Evolutionary conservation across 2,113 vertebrate genomes (phyloP).

Genomic region (Bombycilla garrulus): DNA sequence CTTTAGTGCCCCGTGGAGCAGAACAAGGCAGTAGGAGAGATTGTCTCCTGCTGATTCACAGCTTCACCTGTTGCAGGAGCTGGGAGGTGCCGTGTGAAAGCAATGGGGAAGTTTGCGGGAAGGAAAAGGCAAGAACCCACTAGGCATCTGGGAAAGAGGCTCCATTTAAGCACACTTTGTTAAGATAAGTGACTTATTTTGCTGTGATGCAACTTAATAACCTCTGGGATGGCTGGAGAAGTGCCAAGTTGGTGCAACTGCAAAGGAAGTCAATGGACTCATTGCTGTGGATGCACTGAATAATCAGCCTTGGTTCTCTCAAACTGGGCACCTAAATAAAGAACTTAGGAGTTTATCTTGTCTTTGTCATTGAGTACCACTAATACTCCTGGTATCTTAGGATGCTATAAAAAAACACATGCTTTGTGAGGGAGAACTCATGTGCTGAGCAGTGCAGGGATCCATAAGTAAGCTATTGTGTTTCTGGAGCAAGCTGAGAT

Average conservation of each 20-base stretch:
- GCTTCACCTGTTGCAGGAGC: background rate
- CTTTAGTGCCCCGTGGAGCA: background rate
- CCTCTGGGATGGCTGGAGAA: background rate
- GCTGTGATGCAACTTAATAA: background rate
- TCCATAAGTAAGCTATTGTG: background rate
- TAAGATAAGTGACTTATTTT: background rate
- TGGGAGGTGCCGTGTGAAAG: background rate
- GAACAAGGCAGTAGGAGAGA: background rate
- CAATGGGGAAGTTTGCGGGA: background rate
- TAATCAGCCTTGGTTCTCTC: background rate
- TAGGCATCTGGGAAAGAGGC: background rate
- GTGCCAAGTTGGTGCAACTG: background rate
- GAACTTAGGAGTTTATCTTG: slow-evolving; percentile 11
- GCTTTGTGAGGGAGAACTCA: background rate
- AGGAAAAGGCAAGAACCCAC: background rate
- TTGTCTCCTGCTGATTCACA: background rate
- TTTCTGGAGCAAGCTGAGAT: background rate
- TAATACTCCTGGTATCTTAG: slow-evolving; percentile 14
- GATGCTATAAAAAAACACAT: background rate
- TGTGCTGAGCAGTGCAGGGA: background rate
- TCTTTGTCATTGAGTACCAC: background rate
- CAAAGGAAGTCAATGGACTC: slow-evolving; percentile 2
- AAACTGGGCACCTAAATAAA: slow-evolving; percentile 33
- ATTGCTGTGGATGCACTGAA: background rate
- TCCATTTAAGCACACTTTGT: background rate